Percentiles rank a stretch among this genome's conserved stretches.
phyloP scores from a whole-genome alignment of 2,888 invertebrate species.

The Tridacna crocea region DNA sequence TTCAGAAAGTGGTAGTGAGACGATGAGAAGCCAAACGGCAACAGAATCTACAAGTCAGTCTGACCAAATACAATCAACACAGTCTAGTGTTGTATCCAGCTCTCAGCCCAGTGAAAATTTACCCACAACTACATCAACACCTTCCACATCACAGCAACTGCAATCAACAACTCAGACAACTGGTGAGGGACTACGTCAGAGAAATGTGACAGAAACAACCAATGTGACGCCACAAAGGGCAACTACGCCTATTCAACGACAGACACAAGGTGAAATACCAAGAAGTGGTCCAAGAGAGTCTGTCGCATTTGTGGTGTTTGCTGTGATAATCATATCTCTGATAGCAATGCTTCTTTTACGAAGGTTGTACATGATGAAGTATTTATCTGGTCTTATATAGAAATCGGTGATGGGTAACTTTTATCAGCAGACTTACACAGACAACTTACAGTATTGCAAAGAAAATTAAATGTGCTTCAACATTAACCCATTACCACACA shows the following conservation, averaged over 20 bases:
- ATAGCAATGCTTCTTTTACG: constrained; percentile 52
- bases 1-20: not conserved
- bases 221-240: constrained; percentile 1
- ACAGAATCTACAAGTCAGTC: not conserved
- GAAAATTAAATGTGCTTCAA: too few species aligned
- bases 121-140: not conserved
- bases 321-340: constrained; percentile 41
- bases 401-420: not conserved
- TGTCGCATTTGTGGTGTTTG: constrained; percentile 39
- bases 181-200: constrained; percentile 39
- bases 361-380: constrained; percentile 50
- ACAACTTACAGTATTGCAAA: too few species aligned
- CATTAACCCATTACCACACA: too few species aligned
- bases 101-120: not conserved
- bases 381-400: constrained; percentile 26
- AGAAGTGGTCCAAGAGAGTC: constrained; percentile 27
- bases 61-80: not conserved
- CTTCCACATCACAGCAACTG: not conserved
- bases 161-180: constrained; percentile 1
- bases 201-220: constrained; percentile 25
- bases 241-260: not conserved
- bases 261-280: not conserved
- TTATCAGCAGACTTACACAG: too few species aligned
- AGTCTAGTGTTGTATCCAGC: not conserved
- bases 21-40: not conserved